These are phyloP conservation scores for Cylas formicarius DNA, from an alignment of 1,140 invertebrate genomes.

Conservation along the genomic window DNA sequence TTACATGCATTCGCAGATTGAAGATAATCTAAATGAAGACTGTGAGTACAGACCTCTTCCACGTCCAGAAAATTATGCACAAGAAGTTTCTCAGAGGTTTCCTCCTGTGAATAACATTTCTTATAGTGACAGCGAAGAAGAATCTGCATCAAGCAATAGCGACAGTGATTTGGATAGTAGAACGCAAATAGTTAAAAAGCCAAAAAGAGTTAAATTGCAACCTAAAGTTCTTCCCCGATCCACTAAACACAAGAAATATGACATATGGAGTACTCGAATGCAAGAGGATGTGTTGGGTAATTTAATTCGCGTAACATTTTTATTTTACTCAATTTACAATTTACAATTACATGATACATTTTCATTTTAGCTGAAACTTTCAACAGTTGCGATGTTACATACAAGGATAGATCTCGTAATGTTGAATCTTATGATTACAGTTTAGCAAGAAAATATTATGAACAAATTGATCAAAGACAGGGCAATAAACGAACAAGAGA, in stretches of 20 bases:
- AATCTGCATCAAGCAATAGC: constrained; percentile 43
- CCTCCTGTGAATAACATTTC: constrained; percentile 20
- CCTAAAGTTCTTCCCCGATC: constrained; percentile 31
- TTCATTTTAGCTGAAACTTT: constrained; percentile 49
- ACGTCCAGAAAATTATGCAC: constrained; percentile 38
- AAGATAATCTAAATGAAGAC: constrained; percentile 33
- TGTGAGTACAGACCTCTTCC: constrained; percentile 44
- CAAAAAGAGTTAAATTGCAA: constrained; percentile 44
- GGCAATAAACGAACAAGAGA: constrained; percentile 52
- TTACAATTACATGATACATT: neutral
- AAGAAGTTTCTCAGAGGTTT: constrained; percentile 34
- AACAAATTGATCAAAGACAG: constrained; percentile 31
- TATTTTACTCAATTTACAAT: constrained; percentile 2
- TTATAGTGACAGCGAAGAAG: constrained; percentile 41
- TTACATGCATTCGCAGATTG: constrained; percentile 10
- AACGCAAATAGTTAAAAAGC: constrained; percentile 21
- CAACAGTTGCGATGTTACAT: constrained; percentile 51
- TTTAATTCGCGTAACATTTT: neutral
- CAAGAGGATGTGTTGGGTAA: constrained; percentile 49
- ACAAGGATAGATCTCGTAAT: constrained; percentile 47
- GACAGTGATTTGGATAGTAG: constrained; percentile 46
- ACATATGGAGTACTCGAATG: constrained; percentile 54
- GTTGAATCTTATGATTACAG: constrained; percentile 55
- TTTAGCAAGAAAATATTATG: constrained; percentile 18
- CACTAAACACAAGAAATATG: constrained; percentile 47